phyloP scores from a whole-genome alignment of 2,797 vertebrate genomes.

The Gila robusta region DNA sequence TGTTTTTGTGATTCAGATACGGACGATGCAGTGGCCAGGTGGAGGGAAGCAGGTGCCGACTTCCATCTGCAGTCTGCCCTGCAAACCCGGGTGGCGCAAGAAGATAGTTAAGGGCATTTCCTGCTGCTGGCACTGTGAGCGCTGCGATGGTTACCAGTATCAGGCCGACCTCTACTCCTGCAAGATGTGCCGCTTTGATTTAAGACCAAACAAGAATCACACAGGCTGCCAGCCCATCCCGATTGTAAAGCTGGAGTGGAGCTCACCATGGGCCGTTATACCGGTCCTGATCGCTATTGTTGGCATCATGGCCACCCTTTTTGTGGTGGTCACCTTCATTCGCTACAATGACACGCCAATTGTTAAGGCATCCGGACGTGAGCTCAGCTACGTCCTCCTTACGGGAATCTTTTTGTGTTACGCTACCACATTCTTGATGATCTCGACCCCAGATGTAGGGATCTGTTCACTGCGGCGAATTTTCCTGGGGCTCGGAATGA shows the following conservation, averaged over 20 bases:
- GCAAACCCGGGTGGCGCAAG: constrained; percentile 92
- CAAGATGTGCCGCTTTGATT: constrained; percentile 93
- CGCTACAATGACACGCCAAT: constrained; percentile 98
- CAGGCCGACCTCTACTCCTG: constrained; percentile 93
- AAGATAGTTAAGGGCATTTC: constrained; percentile 97
- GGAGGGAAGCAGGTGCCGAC: constrained; percentile 85
- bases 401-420: constrained; percentile 98
- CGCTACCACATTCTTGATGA: constrained; percentile 97
- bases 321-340: constrained; percentile 93
- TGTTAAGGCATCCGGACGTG: constrained; percentile 95
- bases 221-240: constrained; percentile 92
- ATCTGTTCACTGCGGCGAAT: constrained; percentile 93
- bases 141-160: constrained; percentile 97
- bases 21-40: constrained; percentile 92
- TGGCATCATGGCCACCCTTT: constrained; percentile 93
- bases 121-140: constrained; percentile 98
- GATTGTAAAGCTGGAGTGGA: constrained; percentile 97
- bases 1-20: constrained; percentile 77
- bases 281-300: constrained; percentile 91
- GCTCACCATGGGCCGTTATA: constrained; percentile 94
- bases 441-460: constrained; percentile 89
- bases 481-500: constrained; percentile 97
- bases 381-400: constrained; percentile 96
- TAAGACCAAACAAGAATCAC: constrained; percentile 94
- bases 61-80: constrained; percentile 97